Conservation (phyloP, 2,797 vertebrate species). For the Mus caroli region DNA sequence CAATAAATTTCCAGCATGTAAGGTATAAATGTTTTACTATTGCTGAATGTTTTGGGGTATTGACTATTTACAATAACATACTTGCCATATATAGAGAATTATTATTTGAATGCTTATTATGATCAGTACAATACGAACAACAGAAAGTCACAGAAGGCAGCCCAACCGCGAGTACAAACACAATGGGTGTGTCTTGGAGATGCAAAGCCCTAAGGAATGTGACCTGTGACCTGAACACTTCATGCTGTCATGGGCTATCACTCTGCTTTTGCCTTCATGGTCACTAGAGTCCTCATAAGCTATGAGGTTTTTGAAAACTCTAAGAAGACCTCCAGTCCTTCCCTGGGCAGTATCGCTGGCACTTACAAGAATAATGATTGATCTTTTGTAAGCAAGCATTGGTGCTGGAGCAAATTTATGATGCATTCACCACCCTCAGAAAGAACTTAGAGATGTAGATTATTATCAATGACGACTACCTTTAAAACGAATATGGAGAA, state of each 20-base stretch:
- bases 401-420: not conserved
- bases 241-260: fast-evolving
- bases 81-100: not conserved
- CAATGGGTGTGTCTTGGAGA: not conserved
- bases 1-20: not conserved
- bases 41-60: not conserved
- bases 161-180: not conserved
- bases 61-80: not conserved
- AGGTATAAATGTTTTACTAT: not conserved
- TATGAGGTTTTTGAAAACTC: not conserved
- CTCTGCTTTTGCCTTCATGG: not conserved
- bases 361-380: not conserved
- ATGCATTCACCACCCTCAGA: not conserved
- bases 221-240: not conserved
- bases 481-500: not conserved
- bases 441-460: not conserved
- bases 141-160: not conserved
- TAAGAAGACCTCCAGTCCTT: not conserved
- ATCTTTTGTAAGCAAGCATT: not conserved
- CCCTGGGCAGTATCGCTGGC: not conserved
- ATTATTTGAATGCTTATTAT: not conserved
- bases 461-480: not conserved
- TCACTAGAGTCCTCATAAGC: not conserved
- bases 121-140: not conserved
- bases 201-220: not conserved